Evolutionary conservation across 2,113 vertebrate species (phyloP), one percentile per base, ranked within the genome.

Genomic region (Picathartes gymnocephalus): DNA sequence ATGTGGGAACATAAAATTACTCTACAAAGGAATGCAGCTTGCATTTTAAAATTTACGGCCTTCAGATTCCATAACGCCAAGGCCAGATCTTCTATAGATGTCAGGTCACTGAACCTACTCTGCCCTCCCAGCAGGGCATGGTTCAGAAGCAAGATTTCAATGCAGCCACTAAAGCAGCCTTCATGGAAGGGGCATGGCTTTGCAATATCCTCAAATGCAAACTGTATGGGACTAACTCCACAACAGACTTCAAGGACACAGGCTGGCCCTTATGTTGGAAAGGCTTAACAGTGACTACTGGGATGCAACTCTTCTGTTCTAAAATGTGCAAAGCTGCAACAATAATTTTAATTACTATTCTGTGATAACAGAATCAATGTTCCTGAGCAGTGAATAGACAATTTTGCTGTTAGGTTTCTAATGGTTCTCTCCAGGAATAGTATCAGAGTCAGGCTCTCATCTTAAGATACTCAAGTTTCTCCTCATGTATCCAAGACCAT

Each of bases 31-130:
- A 97, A 95, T 62, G 92, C 81, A 90, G 86, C 79, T 92, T 86
- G 94, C 73, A 90, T 80, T 95, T 92, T 69, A 94, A 97, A 97
- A 94, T 85, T 94, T 69, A 82, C 66, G 74, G 90, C 53, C 74
- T 93, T 93, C 8, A 30, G 94, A 95, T 87, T 93, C 65, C 96
- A 86, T 86, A 92, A 88, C 79, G 47, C 10, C 44, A 87, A 87
- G 72, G 42, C 40, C 78, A 66, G 39, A 53, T 48, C 31, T 53
- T 42, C 45, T 77, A 1, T 1, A n/a, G 48, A n/a, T 65, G 62
- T 15, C 68, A 91, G 60, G 31, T 39, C 44, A 76, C 8, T 19
- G 53, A 86, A 60, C n/a, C 76, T 65, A 27, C 54, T 48, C n/a
- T 35, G 25, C 69, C 71, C 81, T 93, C 90, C 37, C 42, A 79